Base-by-base conservation (phyloP, 2,888 invertebrate genomes). In the Mythimna albipuncta region DNA sequence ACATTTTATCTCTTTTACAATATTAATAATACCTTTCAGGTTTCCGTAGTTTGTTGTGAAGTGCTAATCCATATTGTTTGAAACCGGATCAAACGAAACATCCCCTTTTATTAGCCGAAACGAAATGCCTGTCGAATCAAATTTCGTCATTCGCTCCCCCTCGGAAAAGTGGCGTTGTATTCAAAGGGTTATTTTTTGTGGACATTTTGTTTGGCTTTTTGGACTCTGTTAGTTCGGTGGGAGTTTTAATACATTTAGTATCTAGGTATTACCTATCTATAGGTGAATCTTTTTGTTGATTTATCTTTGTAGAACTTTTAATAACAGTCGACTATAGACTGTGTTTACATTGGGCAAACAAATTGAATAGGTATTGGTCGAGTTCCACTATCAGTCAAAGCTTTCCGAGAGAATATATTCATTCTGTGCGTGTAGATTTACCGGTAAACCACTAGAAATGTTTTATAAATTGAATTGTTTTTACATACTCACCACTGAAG, bases 81-180 rank as follows among this genome's bases (percentile, higher is more conserved):
- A 77, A 85, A 88, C 77, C 78, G 82, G 83, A 83, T 84, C 85
- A 85, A 87, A 88, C 75, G 75, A 77, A 82, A 74, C 80, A 76
- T 76, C 77, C 84, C 82, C 79, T 85, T 86, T 83, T 81, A 81
- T 83, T 84, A 84, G 75, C 64, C 77, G 84, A 85, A 82, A 85
- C 84, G 78, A 84, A 85, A 87, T 78, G 84, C 81, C 79, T 81
- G 79, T 72, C 79, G 80, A 84, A 88, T 88, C 79, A 88, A 88
- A 88, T 87, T 88, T 88, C 82, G 73, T 83, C 75, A 82, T 78
- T 81, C 84, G 69, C 55, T 73, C 64, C 79, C 79, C 70, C 19
- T 75, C 70, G 69, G 64, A 69, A 83, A 80, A 85, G 77, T 72
- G 75, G 64, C 54, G 47, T 73, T 38, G 68, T 69, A 69, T 69